Evolutionary conservation across 2,888 invertebrate species (phyloP), one percentile per base, ranked within the genome.

Genomic region (Temnothorax rugatulus): DNA sequence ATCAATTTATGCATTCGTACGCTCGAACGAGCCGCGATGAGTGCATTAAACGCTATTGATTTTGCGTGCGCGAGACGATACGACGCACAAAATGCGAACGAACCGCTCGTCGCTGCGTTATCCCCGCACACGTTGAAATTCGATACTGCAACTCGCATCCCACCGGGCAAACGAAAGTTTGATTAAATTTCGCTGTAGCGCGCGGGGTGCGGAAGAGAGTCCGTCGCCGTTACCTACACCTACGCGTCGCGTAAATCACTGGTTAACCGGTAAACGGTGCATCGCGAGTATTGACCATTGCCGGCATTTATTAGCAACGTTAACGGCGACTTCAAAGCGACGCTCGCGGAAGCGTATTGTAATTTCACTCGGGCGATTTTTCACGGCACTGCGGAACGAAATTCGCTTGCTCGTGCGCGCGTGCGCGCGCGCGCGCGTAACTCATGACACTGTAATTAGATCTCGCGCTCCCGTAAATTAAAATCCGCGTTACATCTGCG

Each of bases 71-170:
- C 59, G 63, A 21, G 34, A 44, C 54, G 50, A 41, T 41, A 69
- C 77, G 57, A 63, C 69, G 71, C 34, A 57, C 69, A 69, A 79
- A 79, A 79, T 57, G 34, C 47, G 47, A 79, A 34, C 38, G 47
- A 57, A 18, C 57, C 57, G 59, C 29, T 34, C 34, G 34, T 34
- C 54, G 54, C 21, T 21, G 18, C 34, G 34, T 71, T 82, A 57
- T 63, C 76, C 61, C 61, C 8, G 61, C 52, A 25, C 79, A 63
- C 76, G 59, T 50, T 61, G 81, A 74, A 74, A 76, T 81, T 81
- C 82, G 82, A 82, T 74, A 82, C 81, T 64, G 79, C 61, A 79
- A 76, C 63, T 77, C 63, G 81, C 25, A 63, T 52, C 82, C 82
- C 82, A 34, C 15, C 18, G 82, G 81, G 52, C 9, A 25, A 38